A percentile compares a stretch with the other conserved stretches of the same genome.
Conservation (phyloP, 2,113 vertebrate genomes). For the Emydocephalus ijimae region DNA sequence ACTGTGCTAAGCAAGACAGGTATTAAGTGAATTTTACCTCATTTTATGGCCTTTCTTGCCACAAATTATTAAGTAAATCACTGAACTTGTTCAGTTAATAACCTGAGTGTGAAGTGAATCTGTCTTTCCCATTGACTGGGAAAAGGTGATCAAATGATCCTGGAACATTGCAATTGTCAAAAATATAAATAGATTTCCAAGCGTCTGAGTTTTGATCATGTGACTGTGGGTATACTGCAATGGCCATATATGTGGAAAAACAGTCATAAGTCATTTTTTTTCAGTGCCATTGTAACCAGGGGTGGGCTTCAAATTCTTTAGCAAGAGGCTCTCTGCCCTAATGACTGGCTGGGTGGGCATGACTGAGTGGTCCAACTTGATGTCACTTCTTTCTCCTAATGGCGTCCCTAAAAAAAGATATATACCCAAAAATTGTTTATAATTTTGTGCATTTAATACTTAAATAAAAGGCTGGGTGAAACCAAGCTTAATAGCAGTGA, state of each 20-base stretch:
- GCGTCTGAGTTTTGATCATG: background rate
- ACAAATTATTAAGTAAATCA: background rate
- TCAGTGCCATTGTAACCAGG: too few species aligned
- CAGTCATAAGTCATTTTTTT: background rate
- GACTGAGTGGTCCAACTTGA: too few species aligned
- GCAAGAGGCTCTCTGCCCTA: too few species aligned
- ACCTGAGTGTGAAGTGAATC: background rate
- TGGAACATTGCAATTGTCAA: background rate
- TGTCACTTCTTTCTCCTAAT: too few species aligned
- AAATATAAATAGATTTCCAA: background rate
- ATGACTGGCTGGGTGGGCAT: too few species aligned
- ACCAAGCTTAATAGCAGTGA: too few species aligned
- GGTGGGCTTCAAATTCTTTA: too few species aligned
- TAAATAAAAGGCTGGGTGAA: too few species aligned
- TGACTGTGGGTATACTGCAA: background rate
- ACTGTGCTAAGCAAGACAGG: background rate
- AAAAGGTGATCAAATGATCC: background rate
- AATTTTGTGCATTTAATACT: too few species aligned
- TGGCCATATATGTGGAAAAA: background rate
- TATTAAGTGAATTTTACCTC: background rate
- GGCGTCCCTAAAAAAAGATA: too few species aligned
- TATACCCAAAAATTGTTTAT: too few species aligned
- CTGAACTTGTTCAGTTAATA: background rate
- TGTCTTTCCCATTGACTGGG: background rate
- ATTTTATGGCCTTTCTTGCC: background rate